Evolutionary conservation across 2,113 vertebrate species (phyloP).

Genomic region (Saccopteryx bilineata): DNA sequence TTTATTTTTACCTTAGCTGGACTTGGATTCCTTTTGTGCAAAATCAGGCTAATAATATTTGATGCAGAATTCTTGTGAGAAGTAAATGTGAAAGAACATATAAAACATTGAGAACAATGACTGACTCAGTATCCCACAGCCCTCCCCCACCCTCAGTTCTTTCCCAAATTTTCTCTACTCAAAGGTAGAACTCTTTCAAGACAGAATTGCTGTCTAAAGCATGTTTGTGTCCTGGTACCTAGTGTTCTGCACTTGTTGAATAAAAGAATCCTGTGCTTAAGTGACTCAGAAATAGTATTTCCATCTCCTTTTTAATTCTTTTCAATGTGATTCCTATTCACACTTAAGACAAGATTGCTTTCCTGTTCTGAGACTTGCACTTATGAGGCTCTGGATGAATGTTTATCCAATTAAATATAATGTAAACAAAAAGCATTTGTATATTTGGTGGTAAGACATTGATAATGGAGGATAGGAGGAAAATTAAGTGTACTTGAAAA

Average conservation of each 20-base stretch:
- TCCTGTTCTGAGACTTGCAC: neutral
- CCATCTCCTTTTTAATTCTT: neutral
- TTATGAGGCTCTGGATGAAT: neutral
- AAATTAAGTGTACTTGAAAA: slow-evolving; percentile 22
- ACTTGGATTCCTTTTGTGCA: neutral
- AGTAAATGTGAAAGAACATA: slow-evolving; percentile 1
- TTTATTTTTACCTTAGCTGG: neutral
- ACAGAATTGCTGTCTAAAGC: neutral
- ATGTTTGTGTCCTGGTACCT: neutral
- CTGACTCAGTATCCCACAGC: neutral
- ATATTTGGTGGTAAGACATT: neutral
- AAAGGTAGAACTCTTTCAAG: neutral
- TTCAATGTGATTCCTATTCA: neutral
- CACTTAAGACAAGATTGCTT: neutral
- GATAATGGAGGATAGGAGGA: neutral
- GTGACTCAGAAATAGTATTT: neutral
- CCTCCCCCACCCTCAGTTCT: neutral
- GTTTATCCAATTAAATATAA: neutral
- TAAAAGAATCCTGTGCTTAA: neutral
- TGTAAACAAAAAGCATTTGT: neutral
- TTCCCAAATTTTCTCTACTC: neutral
- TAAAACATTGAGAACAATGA: neutral
- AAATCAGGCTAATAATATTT: slow-evolving; percentile 12
- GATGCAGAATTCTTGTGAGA: neutral
- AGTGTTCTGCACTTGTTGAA: slow-evolving; percentile 20